These are phyloP conservation scores for Furnarius figulus DNA, from an alignment of 2,113 vertebrate genomes.

Conservation along the genomic window DNA sequence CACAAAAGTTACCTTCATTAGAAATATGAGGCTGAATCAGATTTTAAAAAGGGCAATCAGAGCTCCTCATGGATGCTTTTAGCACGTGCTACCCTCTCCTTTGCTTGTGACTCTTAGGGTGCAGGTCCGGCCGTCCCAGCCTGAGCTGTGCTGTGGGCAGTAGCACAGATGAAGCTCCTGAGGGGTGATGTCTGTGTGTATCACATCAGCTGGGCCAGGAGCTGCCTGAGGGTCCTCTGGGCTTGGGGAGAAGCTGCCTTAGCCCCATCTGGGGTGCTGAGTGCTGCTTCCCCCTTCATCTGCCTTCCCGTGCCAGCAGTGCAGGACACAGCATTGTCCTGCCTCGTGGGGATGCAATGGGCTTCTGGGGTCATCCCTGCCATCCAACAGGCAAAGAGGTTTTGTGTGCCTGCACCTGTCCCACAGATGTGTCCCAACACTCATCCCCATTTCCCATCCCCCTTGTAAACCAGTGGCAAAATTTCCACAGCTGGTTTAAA, in stretches of 20 bases:
- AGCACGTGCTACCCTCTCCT: not conserved
- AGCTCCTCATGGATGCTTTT: not conserved
- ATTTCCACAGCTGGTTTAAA: not conserved
- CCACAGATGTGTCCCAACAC: not conserved
- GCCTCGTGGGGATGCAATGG: not conserved
- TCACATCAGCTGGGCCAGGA: not conserved
- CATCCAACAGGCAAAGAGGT: not conserved
- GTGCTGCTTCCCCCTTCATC: not conserved
- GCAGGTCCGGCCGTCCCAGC: not conserved
- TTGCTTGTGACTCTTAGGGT: not conserved
- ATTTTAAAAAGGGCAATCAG: not conserved
- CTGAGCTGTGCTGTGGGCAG: not conserved
- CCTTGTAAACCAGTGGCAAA: not conserved
- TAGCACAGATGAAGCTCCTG: not conserved
- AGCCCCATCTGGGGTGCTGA: not conserved
- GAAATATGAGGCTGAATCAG: not conserved
- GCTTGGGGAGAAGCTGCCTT: not conserved
- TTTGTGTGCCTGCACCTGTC: not conserved
- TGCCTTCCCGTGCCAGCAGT: fast-evolving
- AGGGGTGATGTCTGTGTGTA: too few relatives aligned
- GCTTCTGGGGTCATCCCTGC: not conserved
- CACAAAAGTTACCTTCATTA: not conserved
- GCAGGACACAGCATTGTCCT: not conserved
- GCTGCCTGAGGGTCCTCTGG: not conserved
- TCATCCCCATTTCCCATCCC: not conserved